Conservation (phyloP, 2,797 vertebrate species). For the Neostethus bicornis region DNA sequence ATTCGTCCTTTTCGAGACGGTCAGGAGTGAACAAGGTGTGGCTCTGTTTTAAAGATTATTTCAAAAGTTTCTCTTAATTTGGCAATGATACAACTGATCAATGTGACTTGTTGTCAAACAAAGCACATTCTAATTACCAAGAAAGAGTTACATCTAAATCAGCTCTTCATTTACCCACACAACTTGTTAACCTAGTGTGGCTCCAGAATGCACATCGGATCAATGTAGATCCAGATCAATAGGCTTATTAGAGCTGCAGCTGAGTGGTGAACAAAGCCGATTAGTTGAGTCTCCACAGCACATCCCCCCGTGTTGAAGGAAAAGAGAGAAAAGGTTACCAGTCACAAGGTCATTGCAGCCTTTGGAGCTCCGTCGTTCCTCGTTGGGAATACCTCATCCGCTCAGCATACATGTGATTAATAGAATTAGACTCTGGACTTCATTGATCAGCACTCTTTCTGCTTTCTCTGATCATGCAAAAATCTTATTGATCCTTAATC, state of each 20-base stretch:
- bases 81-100: conserved; percentile 19
- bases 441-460: conserved; percentile 49
- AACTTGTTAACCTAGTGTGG: conserved; percentile 45
- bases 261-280: conserved; percentile 74
- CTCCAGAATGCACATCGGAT: conserved; percentile 58
- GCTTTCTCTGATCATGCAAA: conserved; percentile 28
- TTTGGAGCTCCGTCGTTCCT: conserved; percentile 27
- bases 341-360: conserved; percentile 67
- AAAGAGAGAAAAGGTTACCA: conserved; percentile 62
- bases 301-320: conserved; percentile 56
- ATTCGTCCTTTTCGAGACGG: conserved; percentile 33
- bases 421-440: conserved; percentile 50
- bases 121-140: conserved; percentile 8
- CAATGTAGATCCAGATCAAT: conserved; percentile 75
- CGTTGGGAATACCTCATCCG: conserved; percentile 11
- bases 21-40: conserved; percentile 61
- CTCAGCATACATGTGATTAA: conserved; percentile 52
- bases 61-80: conserved; percentile 36
- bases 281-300: conserved; percentile 64
- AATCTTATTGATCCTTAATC: conserved; percentile 47
- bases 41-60: conserved; percentile 36
- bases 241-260: conserved; percentile 72
- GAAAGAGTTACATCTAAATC: conserved; percentile 29
- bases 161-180: conserved; percentile 30
- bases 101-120: conserved; percentile 21